Evolutionary conservation across 2,113 vertebrate genomes (phyloP), one percentile per base, ranked within the genome.

Genomic region (Lepus europaeus): DNA sequence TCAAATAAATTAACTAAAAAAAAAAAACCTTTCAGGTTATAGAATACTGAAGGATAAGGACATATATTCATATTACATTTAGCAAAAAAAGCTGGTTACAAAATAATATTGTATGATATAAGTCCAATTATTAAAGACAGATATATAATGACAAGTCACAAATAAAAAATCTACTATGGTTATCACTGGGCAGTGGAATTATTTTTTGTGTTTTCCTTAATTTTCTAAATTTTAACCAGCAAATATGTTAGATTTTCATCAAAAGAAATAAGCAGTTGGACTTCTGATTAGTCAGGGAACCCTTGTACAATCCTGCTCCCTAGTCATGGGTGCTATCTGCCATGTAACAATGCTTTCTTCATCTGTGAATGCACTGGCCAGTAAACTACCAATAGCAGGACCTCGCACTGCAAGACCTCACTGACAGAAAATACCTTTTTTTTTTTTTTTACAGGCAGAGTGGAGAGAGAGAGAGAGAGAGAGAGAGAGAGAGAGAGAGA

Each of bases 171-270:
- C 68, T 86, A 53, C 61, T 82, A 69, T 81, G 36, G 16, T 87
- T 90, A 83, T 87, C 53, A 72, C 70, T 78, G 5, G 39, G 56
- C 11, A 94, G 20, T 25, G 9, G 27, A 66, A 61, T 49, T 79
- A 83, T 82, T 79, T 20, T 68, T 89, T 56, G 31, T 69, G 7
- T 27, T 90, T 93, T 87, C 31, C 63, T 84, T 73, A 94, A 92
- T 74, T 94, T 93, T 80, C 59, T 39, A 85, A 79, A 91, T 68
- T 85, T 86, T 90, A 92, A n/a, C 59, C 39, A 92, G 13, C 31
- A 87, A 89, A 82, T 64, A 59, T 36, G 79, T 49, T 83, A 88
- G 56, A 84, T 94, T 85, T 36, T 89, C 85, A 85, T 76, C 5
- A 68, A 94, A 94, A 80, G 33, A 81, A 89, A 89, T 63, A 92